Percentiles rank a stretch among this genome's conserved stretches.
These are phyloP conservation scores for Antechinus stuartii DNA, from an alignment of 2,113 vertebrate species.

Conservation along the genomic window DNA sequence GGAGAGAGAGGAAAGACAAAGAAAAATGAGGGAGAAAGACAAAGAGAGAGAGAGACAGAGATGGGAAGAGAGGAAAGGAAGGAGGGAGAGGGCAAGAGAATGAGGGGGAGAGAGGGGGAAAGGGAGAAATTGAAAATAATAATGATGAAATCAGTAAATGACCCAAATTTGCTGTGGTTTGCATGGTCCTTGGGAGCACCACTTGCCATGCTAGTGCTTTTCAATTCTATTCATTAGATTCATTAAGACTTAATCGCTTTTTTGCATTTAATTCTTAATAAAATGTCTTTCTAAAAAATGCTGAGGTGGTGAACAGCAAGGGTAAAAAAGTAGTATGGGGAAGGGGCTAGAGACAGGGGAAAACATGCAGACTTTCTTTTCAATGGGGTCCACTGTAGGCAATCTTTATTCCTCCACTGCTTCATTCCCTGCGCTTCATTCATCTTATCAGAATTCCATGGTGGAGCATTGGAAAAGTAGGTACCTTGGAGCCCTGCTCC, in stretches of 20 bases:
- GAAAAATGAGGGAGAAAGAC: too few relatives aligned
- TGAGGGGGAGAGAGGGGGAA: accelerated
- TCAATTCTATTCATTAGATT: background rate
- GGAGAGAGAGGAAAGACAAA: too few relatives aligned
- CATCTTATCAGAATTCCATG: background rate
- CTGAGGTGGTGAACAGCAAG: background rate
- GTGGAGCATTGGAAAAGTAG: background rate
- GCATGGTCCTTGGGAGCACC: background rate
- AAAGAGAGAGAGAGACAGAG: background rate
- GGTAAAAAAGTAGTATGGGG: background rate
- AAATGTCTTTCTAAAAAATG: background rate
- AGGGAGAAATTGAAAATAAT: background rate
- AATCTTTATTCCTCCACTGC: background rate
- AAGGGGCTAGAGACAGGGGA: background rate
- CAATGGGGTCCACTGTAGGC: background rate
- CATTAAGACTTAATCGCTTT: background rate
- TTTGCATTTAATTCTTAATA: background rate
- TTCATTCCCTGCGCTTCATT: background rate
- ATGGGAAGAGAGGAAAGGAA: too few relatives aligned
- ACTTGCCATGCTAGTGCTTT: slow-evolving; percentile 11
- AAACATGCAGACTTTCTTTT: background rate
- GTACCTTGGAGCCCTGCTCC: background rate
- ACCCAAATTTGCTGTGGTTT: background rate
- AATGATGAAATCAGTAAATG: background rate
- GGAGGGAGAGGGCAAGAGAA: too few relatives aligned